Evolutionary conservation across 2,113 vertebrate genomes (phyloP).

Genomic region (Guaruba guarouba): DNA sequence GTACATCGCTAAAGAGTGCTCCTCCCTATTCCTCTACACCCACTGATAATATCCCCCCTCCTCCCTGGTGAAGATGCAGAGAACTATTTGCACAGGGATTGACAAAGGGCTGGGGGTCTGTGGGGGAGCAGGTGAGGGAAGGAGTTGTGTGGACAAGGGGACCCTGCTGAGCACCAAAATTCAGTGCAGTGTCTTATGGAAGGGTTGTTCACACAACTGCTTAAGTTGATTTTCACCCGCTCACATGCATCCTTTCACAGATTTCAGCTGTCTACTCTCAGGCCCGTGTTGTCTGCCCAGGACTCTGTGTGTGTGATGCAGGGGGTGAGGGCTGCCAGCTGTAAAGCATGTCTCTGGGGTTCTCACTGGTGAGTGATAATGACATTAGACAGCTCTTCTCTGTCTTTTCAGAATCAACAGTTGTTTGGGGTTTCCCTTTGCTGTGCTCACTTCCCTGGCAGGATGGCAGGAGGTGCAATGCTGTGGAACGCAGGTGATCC

Average conservation of each 20-base stretch:
- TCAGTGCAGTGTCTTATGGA: not conserved
- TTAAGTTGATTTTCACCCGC: not conserved
- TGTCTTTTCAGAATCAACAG: not conserved
- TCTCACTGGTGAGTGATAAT: not conserved
- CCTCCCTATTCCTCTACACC: not conserved
- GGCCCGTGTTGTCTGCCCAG: rapidly evolving
- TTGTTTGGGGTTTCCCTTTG: not conserved
- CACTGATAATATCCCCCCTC: not conserved
- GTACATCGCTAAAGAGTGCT: not conserved
- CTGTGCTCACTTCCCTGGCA: rapidly evolving
- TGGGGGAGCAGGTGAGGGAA: not conserved
- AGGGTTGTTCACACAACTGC: not conserved
- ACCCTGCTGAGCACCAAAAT: not conserved
- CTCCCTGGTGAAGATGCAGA: not conserved
- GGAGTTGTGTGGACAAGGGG: not conserved
- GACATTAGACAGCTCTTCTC: not conserved
- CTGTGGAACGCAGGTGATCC: not conserved
- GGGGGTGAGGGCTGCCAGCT: not conserved
- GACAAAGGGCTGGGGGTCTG: not conserved
- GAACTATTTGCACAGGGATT: not conserved
- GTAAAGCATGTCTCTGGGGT: not conserved
- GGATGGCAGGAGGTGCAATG: not conserved
- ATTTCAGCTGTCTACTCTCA: not conserved
- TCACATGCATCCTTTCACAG: not conserved
- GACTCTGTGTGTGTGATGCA: rapidly evolving